These are phyloP conservation scores for Halocaridina rubra DNA, from an alignment of 2,888 invertebrate species.

Conservation along the genomic window DNA sequence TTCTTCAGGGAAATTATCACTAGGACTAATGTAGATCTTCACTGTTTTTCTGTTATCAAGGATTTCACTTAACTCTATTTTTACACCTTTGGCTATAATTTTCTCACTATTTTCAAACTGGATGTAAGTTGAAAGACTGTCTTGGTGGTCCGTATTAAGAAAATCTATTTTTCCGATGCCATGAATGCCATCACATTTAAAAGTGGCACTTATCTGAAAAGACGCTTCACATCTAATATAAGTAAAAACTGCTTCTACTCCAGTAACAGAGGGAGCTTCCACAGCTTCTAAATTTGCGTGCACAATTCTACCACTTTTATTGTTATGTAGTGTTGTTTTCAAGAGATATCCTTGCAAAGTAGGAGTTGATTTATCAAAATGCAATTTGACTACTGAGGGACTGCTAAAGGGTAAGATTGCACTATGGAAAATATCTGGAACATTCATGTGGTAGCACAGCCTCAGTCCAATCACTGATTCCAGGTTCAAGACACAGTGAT, in stretches of 20 bases:
- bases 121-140: too few relatives aligned
- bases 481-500: conserved; percentile 1
- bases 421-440: conserved; percentile 22
- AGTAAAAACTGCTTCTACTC: not conserved
- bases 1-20: too few relatives aligned
- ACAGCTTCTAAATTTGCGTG: not conserved
- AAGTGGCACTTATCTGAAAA: too few relatives aligned
- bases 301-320: not conserved
- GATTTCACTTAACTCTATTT: too few relatives aligned
- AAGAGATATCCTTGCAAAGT: conserved; percentile 29
- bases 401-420: conserved; percentile 13
- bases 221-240: too few relatives aligned
- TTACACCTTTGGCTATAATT: too few relatives aligned
- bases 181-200: too few relatives aligned
- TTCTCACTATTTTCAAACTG: too few relatives aligned
- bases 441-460: conserved; percentile 31
- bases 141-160: too few relatives aligned
- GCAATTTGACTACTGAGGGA: not conserved
- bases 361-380: conserved; percentile 1
- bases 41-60: too few relatives aligned
- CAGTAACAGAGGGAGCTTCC: not conserved
- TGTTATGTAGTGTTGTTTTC: not conserved
- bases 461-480: conserved; percentile 29
- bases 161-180: too few relatives aligned
- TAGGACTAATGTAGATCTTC: too few relatives aligned